A percentile compares a stretch with the other conserved stretches of the same genome.
Conservation (phyloP, 2,888 invertebrate species). For the Melanargia galathea region DNA sequence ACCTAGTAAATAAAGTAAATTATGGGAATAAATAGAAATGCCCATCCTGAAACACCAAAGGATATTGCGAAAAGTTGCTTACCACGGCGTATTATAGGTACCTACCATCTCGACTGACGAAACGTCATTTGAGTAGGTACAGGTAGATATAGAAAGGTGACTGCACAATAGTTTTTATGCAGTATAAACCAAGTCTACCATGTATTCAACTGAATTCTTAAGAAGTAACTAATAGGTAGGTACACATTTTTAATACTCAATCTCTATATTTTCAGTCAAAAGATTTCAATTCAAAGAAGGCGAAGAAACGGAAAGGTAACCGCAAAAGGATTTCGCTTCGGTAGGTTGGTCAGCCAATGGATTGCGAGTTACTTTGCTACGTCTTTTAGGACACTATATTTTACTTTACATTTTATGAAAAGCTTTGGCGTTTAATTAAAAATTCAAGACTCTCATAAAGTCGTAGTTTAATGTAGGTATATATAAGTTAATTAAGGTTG, state of each 20-base stretch:
- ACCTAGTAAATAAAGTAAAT: no score
- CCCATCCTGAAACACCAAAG: no score
- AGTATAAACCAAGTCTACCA: neutral
- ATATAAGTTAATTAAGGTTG: no score
- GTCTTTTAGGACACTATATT: constrained; percentile 36
- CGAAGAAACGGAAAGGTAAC: constrained; percentile 48
- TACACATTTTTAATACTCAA: constrained; percentile 30
- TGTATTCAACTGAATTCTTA: constrained; percentile 11
- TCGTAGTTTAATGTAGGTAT: no score
- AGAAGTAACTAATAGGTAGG: constrained; percentile 25
- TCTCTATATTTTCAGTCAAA: constrained; percentile 44
- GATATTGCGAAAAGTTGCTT: no score
- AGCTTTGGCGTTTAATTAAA: constrained; percentile 25
- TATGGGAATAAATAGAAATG: no score
- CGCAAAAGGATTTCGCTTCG: constrained; percentile 49
- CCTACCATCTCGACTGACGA: no score
- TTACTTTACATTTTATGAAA: constrained; percentile 29
- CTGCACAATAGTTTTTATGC: no score
- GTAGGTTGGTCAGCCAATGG: constrained; percentile 45
- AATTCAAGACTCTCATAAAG: constrained; percentile 5
- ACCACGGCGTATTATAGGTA: no score
- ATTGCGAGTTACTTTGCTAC: constrained; percentile 41
- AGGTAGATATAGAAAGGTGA: no score
- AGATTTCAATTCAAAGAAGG: constrained; percentile 47
- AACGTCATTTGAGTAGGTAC: no score